phyloP scores from a whole-genome alignment of 2,797 vertebrate genomes.

The Sebastes trivittatus region DNA sequence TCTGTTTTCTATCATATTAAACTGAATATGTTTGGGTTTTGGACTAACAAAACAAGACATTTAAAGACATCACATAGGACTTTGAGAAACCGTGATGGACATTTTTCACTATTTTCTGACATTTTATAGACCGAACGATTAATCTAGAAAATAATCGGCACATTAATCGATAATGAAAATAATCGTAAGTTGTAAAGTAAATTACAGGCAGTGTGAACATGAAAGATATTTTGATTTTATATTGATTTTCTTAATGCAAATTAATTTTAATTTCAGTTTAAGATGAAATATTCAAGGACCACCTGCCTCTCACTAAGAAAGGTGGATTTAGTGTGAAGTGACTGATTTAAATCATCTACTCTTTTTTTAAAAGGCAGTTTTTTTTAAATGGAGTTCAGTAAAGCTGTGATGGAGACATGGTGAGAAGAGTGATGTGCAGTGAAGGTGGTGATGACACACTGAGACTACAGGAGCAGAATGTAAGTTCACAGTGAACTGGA shows the following conservation, averaged over 20 bases:
- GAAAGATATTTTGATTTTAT: neutral
- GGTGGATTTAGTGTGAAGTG: neutral
- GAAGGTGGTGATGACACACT: neutral
- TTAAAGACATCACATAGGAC: neutral
- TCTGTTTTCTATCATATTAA: neutral
- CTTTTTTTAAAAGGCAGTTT: neutral
- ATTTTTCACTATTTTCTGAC: neutral
- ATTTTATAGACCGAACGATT: neutral
- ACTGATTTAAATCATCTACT: neutral
- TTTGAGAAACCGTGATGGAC: neutral
- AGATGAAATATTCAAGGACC: neutral
- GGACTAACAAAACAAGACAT: neutral
- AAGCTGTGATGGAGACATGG: neutral
- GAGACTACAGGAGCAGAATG: conserved; percentile 56
- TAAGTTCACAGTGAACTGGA: conserved; percentile 67
- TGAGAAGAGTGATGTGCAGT: neutral
- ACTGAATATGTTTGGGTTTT: neutral
- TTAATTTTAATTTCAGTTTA: neutral
- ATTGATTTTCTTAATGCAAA: neutral
- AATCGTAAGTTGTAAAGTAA: neutral
- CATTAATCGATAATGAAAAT: neutral
- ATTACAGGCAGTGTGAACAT: neutral
- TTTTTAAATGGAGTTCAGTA: neutral
- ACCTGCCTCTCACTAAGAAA: neutral
- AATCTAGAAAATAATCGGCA: neutral